Evolutionary conservation across 2,113 vertebrate species (phyloP).

Genomic region (Myotis lucifugus): DNA sequence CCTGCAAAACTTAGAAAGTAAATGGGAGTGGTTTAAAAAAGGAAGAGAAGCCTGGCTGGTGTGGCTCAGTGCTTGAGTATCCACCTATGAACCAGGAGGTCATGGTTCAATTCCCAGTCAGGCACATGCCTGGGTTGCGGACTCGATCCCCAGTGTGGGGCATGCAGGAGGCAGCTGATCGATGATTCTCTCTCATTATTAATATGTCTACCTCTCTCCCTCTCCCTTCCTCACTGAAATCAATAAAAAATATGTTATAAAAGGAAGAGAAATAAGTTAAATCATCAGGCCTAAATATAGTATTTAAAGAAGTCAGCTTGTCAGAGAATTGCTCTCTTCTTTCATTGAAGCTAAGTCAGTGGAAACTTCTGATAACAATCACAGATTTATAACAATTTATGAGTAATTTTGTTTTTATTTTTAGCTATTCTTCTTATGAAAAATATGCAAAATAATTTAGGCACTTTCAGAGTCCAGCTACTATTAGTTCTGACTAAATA

Average conservation of each 20-base stretch:
- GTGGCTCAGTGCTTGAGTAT: too few relatives aligned
- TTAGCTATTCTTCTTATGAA: slow-evolving; percentile 11
- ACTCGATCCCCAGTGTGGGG: too few relatives aligned
- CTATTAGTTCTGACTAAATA: slow-evolving; percentile 4
- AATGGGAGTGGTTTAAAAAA: background rate
- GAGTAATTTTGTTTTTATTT: slow-evolving; percentile 52
- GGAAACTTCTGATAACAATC: slow-evolving; percentile 72
- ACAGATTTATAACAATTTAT: slow-evolving; percentile 64
- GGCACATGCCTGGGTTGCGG: too few relatives aligned
- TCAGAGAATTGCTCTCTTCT: slow-evolving; percentile 41
- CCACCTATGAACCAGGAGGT: too few relatives aligned
- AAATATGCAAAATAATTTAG: slow-evolving; percentile 10
- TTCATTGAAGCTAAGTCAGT: slow-evolving; percentile 49
- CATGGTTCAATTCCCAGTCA: too few relatives aligned
- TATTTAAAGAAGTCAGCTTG: slow-evolving; percentile 17
- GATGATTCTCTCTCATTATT: too few relatives aligned
- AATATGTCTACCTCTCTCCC: too few relatives aligned
- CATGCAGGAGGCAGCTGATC: too few relatives aligned
- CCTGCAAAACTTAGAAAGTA: background rate
- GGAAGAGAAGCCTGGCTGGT: background rate
- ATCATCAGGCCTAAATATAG: background rate
- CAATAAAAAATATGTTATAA: background rate
- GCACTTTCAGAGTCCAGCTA: background rate
- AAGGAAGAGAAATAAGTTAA: background rate
- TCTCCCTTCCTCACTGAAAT: too few relatives aligned